A percentile compares a stretch with the other conserved stretches of the same genome.
Conservation (phyloP, 2,797 vertebrate genomes). For the Oreonectes daqikongensis region DNA sequence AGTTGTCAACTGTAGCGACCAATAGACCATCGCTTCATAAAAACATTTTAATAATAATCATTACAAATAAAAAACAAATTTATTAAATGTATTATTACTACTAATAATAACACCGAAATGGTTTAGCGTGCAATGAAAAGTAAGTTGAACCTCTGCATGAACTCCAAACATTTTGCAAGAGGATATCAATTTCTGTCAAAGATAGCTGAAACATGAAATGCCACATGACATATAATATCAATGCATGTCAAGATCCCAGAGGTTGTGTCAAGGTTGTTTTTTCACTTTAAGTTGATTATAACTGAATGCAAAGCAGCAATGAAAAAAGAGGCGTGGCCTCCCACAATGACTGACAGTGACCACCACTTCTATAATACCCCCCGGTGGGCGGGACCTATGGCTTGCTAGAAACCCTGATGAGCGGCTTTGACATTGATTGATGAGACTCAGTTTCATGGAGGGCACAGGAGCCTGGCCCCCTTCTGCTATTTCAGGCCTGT, state of each 20-base stretch:
- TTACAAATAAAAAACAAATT: not conserved
- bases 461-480: conserved; percentile 61
- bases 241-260: conserved; percentile 39
- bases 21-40: not conserved
- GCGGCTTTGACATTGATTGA: conserved; percentile 74
- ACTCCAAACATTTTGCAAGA: conserved; percentile 30
- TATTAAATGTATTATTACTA: not conserved
- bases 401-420: conserved; percentile 74
- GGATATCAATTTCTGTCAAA: conserved; percentile 43
- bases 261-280: conserved; percentile 25
- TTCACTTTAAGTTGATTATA: conserved; percentile 1
- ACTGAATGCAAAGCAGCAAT: conserved; percentile 15
- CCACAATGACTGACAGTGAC: conserved; percentile 29
- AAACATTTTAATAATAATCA: not conserved
- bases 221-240: conserved; percentile 48
- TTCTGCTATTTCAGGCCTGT: conserved; percentile 67
- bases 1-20: not conserved
- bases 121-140: too few species aligned
- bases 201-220: conserved; percentile 50
- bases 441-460: conserved; percentile 61
- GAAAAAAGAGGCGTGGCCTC: conserved; percentile 48
- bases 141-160: conserved; percentile 24
- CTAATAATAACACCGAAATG: not conserved
- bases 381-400: conserved; percentile 68
- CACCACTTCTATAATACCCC: conserved; percentile 64